These are phyloP conservation scores for Petrolisthes cinctipes DNA, from an alignment of 2,888 invertebrate species.

Conservation along the genomic window DNA sequence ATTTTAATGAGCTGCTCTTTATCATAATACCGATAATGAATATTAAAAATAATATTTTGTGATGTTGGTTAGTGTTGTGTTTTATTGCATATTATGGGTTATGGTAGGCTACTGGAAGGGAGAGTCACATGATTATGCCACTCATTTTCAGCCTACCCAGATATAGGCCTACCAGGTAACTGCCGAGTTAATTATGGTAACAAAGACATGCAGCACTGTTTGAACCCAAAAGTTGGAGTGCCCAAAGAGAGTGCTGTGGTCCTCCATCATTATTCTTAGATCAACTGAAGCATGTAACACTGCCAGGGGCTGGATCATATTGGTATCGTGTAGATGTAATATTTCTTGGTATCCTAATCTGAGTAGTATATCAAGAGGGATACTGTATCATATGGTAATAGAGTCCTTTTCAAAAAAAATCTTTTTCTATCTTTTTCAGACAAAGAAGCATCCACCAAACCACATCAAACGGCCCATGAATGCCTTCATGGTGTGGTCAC, in stretches of 20 bases:
- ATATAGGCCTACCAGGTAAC: background rate
- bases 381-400: too few species aligned
- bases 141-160: background rate
- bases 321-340: too few species aligned
- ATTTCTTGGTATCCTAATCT: too few species aligned
- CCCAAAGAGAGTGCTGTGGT: background rate
- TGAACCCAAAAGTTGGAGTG: background rate
- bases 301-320: too few species aligned
- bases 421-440: constrained; percentile 75
- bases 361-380: too few species aligned
- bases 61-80: too few species aligned
- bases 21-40: too few species aligned
- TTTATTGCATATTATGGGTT: too few species aligned
- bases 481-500: constrained; percentile 99
- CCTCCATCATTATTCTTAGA: background rate
- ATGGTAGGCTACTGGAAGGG: too few species aligned
- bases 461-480: constrained; percentile 99
- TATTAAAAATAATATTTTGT: too few species aligned
- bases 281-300: background rate
- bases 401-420: background rate
- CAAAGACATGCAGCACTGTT: background rate
- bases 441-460: constrained; percentile 96
- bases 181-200: background rate
- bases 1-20: too few species aligned
- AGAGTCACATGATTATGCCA: too few species aligned